These are phyloP conservation scores for Nephila pilipes DNA, from an alignment of 1,140 invertebrate species.

Conservation along the genomic window DNA sequence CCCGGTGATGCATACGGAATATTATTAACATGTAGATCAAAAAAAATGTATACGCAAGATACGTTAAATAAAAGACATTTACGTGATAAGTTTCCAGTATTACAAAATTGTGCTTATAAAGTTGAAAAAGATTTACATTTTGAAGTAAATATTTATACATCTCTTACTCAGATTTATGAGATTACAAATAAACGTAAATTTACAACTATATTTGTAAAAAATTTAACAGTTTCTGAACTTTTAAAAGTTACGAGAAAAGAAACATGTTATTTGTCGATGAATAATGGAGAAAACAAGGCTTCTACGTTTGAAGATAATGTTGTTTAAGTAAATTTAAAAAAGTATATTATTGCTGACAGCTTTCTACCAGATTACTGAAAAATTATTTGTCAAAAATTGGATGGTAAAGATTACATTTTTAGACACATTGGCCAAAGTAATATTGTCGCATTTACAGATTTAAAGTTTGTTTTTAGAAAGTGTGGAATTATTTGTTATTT, in stretches of 20 bases:
- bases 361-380: neutral
- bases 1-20: constrained; percentile 41
- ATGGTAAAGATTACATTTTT: constrained; percentile 20
- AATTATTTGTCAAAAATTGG: constrained; percentile 18
- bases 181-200: constrained; percentile 61
- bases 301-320: neutral
- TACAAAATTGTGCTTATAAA: constrained; percentile 12
- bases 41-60: constrained; percentile 9
- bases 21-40: constrained; percentile 29
- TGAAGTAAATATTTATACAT: constrained; percentile 47
- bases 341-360: constrained; percentile 28
- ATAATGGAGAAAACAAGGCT: neutral
- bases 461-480: constrained; percentile 40
- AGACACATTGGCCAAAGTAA: constrained; percentile 19
- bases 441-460: constrained; percentile 44
- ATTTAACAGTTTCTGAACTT: neutral
- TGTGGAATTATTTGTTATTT: constrained; percentile 33
- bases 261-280: constrained; percentile 25
- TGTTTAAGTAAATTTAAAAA: constrained; percentile 8
- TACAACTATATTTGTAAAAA: constrained; percentile 42
- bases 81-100: neutral
- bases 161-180: constrained; percentile 40
- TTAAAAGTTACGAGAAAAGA: neutral
- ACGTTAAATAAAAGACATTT: constrained; percentile 51
- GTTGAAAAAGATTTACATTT: constrained; percentile 48